Evolutionary conservation across 2,797 vertebrate species (phyloP).

Genomic region (Prionace glauca): DNA sequence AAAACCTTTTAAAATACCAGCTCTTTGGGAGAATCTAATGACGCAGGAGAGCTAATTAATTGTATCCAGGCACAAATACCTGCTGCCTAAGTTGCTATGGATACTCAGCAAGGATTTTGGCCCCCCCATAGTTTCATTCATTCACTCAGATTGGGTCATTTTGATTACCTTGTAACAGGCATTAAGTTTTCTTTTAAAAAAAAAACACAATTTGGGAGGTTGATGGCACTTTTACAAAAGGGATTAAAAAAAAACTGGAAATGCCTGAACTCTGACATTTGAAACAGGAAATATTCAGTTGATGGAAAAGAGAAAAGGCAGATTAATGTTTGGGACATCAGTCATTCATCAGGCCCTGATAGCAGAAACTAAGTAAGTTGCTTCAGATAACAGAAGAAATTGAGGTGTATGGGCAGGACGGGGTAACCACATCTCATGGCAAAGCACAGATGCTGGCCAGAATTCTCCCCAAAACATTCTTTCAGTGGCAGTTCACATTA

Average conservation of each 20-base stretch:
- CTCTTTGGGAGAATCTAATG: not conserved
- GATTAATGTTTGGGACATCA: not conserved
- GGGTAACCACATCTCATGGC: not conserved
- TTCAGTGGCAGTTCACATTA: too few species aligned
- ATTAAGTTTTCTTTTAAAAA: not conserved
- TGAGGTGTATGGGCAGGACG: too few species aligned
- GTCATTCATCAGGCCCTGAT: not conserved
- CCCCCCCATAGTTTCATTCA: not conserved
- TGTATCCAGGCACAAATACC: slow-evolving; percentile 27
- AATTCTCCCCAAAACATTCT: too few species aligned
- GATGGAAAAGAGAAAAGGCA: not conserved
- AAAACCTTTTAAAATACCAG: not conserved
- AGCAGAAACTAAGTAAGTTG: not conserved
- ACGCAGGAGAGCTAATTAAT: slow-evolving; percentile 30
- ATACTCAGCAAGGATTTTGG: not conserved
- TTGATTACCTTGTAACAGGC: not conserved
- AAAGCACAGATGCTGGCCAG: not conserved
- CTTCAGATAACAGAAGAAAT: not conserved
- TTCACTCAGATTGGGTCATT: not conserved
- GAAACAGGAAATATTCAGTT: not conserved
- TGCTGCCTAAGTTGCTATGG: slow-evolving; percentile 35
- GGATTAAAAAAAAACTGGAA: not conserved
- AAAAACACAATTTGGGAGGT: not conserved
- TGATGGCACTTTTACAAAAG: not conserved
- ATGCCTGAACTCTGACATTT: not conserved